Evolutionary conservation across 2,888 invertebrate genomes (phyloP), one percentile per base, ranked within the genome.

Genomic region (Drosophila lutescens): DNA sequence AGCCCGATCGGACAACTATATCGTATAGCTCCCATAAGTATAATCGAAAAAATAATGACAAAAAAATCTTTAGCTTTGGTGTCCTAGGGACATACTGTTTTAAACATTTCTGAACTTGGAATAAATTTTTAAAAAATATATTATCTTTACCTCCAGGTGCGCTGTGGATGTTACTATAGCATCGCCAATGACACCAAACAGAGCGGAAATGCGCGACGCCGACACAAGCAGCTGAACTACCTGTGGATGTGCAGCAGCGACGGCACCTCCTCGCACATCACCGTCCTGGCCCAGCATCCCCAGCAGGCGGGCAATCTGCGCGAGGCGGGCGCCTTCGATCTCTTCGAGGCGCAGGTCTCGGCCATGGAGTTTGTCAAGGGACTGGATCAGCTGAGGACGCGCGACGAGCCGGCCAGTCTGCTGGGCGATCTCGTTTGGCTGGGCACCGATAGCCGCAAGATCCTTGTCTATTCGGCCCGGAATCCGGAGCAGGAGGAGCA

Each of bases 211-310:
- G 91, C 93, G 54, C 92, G 93, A 74, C 93, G 95, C 63, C 94
- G 95, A 72, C 94, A 95, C 56, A 95, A 95, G 87, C 94, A 94
- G 71, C 95, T 96, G 84, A 96, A 96, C 80, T 96, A 97, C 90
- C 93, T 98, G 78, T 98, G 98, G 98, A 95, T 98, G 75, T 97
- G 97, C 91, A 96, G 97, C 74, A 95, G 95, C 50, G 97, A 97
- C 89, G 96, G 95, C 26, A 94, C 95, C 38, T 94, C 94, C 90
- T 95, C 95, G 87, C 96, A 96, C 89, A 96, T 97, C 70, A 94
- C 97, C 44, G 95, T 97, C 49, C 94, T 97, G 78, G 95, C 96
- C 47, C 95, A 95, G 81, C 94, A 95, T 83, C 94, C 94, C 32
- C 95, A 95, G 76, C 95, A 96, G 80, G 94, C 95, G 61, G 95